A percentile compares a stretch with the other conserved stretches of the same genome.
Evolutionary conservation across 2,888 invertebrate genomes (phyloP).

Genomic region (Hypsopygia costalis): DNA sequence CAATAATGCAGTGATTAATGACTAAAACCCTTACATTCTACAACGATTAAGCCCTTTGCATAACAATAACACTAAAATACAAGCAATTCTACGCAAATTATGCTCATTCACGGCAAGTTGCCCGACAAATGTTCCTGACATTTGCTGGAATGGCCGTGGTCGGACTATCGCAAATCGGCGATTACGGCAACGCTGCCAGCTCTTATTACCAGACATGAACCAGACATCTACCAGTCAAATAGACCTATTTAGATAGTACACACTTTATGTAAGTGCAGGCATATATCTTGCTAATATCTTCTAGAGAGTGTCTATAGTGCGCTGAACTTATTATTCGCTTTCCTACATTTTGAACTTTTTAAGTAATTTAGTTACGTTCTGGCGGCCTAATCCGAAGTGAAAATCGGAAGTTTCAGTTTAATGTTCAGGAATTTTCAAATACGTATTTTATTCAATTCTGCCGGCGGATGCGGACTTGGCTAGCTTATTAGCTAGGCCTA

Average conservation of each 20-base stretch:
- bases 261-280: background rate
- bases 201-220: background rate
- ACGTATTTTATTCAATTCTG: no score
- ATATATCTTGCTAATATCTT: no score
- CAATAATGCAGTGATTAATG: background rate
- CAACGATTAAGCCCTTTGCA: background rate
- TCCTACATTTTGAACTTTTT: no score
- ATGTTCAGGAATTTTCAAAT: no score
- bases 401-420: no score
- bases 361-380: no score
- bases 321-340: no score
- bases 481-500: no score
- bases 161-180: constrained; percentile 10
- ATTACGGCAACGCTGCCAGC: constrained; percentile 2
- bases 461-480: no score
- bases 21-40: background rate
- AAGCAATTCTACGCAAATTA: constrained; percentile 6
- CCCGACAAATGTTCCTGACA: constrained; percentile 1
- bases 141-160: constrained; percentile 8
- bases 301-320: no score
- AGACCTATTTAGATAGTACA: background rate
- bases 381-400: no score
- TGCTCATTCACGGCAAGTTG: constrained; percentile 2
- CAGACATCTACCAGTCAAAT: background rate
- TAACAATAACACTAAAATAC: constrained; percentile 3